phyloP scores from a whole-genome alignment of 2,113 vertebrate species.

The Lethenteron reissneri region DNA sequence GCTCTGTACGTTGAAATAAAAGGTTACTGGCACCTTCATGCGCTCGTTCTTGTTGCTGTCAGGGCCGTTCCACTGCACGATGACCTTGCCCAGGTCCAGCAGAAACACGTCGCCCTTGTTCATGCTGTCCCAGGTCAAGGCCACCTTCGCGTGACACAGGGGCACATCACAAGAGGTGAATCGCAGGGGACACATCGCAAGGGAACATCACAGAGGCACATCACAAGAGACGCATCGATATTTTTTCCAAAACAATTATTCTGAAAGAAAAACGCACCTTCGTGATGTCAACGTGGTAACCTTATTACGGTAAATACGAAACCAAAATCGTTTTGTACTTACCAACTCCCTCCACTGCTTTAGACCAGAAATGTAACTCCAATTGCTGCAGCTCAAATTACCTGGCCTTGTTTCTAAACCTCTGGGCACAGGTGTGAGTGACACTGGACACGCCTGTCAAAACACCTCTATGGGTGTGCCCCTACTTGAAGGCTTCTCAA shows the following conservation, averaged over 20 bases:
- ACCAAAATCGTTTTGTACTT: not conserved
- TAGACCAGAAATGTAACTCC: no score
- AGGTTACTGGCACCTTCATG: constrained; percentile 25
- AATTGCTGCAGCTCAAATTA: no score
- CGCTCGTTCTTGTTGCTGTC: constrained; percentile 44
- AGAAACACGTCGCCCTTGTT: constrained; percentile 52
- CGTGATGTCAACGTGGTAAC: not conserved
- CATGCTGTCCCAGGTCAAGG: constrained; percentile 55
- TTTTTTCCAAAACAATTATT: not conserved
- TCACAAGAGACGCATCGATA: not conserved
- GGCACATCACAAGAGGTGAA: not conserved
- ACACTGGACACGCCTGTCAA: no score
- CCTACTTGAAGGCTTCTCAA: no score
- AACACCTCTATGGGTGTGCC: no score
- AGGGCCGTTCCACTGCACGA: constrained; percentile 60
- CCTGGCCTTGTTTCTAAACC: no score
- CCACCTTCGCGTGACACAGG: constrained; percentile 26
- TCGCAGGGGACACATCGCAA: not conserved
- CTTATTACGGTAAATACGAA: not conserved
- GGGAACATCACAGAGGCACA: no score
- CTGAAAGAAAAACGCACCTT: not conserved
- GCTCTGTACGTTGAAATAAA: no score
- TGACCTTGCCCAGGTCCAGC: constrained; percentile 47
- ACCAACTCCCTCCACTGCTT: fast-evolving
- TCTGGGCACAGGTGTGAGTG: no score